Conservation (phyloP, 2,888 invertebrate genomes). For the Tipula unca region DNA sequence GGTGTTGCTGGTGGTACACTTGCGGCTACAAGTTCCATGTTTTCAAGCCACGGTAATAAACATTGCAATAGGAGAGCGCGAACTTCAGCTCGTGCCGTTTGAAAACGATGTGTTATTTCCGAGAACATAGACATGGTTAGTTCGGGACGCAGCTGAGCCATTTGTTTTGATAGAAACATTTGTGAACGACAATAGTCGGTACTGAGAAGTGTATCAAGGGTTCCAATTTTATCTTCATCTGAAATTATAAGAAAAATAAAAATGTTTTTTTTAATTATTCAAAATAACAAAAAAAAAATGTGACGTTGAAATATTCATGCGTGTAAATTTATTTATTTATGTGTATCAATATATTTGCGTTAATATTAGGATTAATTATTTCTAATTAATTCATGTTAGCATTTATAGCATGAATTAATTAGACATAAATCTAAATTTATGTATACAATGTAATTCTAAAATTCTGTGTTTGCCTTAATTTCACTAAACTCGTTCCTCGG, state of each 20-base stretch:
- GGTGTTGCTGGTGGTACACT: constrained; percentile 87
- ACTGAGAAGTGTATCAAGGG: constrained; percentile 76
- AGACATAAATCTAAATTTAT: no score
- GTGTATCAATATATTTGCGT: no score
- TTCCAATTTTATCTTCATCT: constrained; percentile 49
- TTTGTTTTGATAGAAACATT: constrained; percentile 81
- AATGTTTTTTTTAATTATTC: not conserved
- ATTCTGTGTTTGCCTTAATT: no score
- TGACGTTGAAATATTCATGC: no score
- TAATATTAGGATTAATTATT: no score
- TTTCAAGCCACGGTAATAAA: constrained; percentile 93
- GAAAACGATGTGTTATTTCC: constrained; percentile 96
- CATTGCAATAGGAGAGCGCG: constrained; percentile 86
- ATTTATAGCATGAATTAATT: no score
- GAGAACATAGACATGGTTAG: constrained; percentile 99
- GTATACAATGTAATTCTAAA: no score
- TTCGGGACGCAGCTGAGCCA: constrained; percentile 92
- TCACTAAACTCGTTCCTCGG: no score
- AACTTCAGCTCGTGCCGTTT: constrained; percentile 89
- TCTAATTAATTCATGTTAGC: no score
- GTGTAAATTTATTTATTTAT: no score
- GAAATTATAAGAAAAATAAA: constrained; percentile 25
- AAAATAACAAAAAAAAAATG: no score
- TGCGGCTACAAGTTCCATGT: constrained; percentile 96
- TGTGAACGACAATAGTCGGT: constrained; percentile 89